phyloP scores from a whole-genome alignment of 2,113 vertebrate species.

The Microtus oregoni region DNA sequence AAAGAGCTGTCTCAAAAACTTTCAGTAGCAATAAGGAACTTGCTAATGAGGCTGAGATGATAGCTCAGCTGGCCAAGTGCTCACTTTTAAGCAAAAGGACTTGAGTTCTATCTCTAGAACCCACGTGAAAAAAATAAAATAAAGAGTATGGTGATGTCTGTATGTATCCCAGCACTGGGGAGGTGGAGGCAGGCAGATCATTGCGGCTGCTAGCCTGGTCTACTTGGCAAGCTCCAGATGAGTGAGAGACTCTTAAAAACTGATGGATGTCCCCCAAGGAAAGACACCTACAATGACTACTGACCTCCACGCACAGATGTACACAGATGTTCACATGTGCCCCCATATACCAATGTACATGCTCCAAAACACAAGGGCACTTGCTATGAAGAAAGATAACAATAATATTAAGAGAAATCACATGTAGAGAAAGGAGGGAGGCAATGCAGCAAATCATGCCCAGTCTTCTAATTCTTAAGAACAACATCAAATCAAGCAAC shows the following conservation, averaged over 20 bases:
- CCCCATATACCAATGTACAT: too few relatives aligned
- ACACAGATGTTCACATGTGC: not conserved
- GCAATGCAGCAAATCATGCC: not conserved
- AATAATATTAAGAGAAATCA: slow-evolving; percentile 27
- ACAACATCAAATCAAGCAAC: not conserved
- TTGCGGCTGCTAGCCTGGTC: not conserved
- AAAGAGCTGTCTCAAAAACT: not conserved
- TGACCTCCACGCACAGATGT: too few relatives aligned
- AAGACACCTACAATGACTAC: not conserved
- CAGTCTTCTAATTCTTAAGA: not conserved
- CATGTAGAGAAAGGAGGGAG: slow-evolving; percentile 23
- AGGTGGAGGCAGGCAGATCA: not conserved
- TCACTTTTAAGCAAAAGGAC: not conserved
- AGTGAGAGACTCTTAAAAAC: not conserved
- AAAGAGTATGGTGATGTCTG: not conserved
- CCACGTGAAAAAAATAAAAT: not conserved
- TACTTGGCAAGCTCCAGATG: not conserved
- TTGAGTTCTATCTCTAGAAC: not conserved
- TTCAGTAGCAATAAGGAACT: slow-evolving; percentile 8
- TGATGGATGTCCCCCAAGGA: not conserved
- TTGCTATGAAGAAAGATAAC: not conserved
- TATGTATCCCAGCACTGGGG: not conserved
- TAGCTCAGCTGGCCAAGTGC: not conserved
- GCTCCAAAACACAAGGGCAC: not conserved
- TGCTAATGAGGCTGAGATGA: not conserved